Evolutionary conservation across 2,113 vertebrate genomes (phyloP).

Genomic region (Dipodomys spectabilis): DNA sequence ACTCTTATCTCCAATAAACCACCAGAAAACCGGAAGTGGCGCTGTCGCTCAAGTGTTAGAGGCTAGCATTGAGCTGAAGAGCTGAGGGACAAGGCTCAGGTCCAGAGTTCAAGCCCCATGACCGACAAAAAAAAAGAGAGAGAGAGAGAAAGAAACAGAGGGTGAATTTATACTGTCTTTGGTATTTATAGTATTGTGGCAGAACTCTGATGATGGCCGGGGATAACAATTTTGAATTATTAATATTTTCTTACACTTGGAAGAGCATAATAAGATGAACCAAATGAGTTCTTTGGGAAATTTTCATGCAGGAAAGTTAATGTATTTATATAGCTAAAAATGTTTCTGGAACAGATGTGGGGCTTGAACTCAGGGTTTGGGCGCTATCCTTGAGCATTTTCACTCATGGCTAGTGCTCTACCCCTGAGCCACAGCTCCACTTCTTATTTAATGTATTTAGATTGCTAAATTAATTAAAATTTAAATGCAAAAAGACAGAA

Average conservation of each 20-base stretch:
- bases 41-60: too few species aligned
- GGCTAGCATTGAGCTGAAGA: too few species aligned
- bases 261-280: conserved; percentile 38
- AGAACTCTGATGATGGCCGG: conserved; percentile 11
- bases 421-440: too few species aligned
- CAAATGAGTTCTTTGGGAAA: conserved; percentile 12
- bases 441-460: conserved; percentile 9
- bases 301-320: neutral
- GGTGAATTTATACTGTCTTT: conserved; percentile 32
- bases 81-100: too few species aligned
- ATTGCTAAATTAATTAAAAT: conserved; percentile 35
- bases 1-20: too few species aligned
- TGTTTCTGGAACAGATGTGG: too few species aligned
- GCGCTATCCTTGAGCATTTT: too few species aligned
- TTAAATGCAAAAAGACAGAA: conserved; percentile 32
- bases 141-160: conserved; percentile 27
- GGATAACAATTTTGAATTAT: conserved; percentile 44
- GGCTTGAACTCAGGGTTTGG: too few species aligned
- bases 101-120: too few species aligned
- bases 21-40: too few species aligned
- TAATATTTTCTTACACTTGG: neutral
- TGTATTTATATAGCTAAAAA: too few species aligned
- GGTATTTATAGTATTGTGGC: neutral
- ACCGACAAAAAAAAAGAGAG: conserved; percentile 26
- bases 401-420: too few species aligned